Base-by-base conservation (phyloP, 2,888 invertebrate genomes). In the Cephus pulcher region DNA sequence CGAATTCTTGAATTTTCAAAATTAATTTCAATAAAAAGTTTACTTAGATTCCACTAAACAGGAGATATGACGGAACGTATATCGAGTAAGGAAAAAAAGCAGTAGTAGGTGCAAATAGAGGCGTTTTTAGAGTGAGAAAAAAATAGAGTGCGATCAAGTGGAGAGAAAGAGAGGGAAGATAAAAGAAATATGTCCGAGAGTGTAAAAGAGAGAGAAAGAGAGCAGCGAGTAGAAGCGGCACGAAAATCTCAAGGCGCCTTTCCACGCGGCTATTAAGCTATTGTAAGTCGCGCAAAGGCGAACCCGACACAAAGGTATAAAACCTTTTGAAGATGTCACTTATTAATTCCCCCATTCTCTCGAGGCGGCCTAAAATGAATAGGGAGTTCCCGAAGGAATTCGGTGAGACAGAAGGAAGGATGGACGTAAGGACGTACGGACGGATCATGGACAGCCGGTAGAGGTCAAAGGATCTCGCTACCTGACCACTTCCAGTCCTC, bases 331-430 rank as follows among this genome's bases (percentile, higher is more conserved):
- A 89, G 88, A 89, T 91, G 91, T 91, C 91, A 90, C 91, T 91
- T 91, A 91, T 91, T 91, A 91, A 91, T 91, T 91, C 90, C 86
- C 81, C 86, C 86, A 88, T 87, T 89, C 88, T 90, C 84, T 81
- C 81, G 76, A 78, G 75, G 79, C 86, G 84, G 84, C 84, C 84
- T 82, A 86, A 87, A 87, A 88, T 85, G 89, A 89, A 89, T 88
- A 88, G 89, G 86, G 84, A 86, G 86, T 34, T 73, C 71, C 76
- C 70, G 68, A 34, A 75, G 75, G 75, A 75, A 75, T 75, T 78
- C 70, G 35, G 84, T 83, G 84, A 82, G 83, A 81, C 78, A 74
- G 78, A 71, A 86, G 85, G 83, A 84, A 83, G 86, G 85, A 81
- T 75, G 84, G 84, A 84, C 76, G 74, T 69, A 34, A 35, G 32